These are phyloP conservation scores for Falco naumanni DNA, from an alignment of 2,797 vertebrate genomes.

Conservation along the genomic window DNA sequence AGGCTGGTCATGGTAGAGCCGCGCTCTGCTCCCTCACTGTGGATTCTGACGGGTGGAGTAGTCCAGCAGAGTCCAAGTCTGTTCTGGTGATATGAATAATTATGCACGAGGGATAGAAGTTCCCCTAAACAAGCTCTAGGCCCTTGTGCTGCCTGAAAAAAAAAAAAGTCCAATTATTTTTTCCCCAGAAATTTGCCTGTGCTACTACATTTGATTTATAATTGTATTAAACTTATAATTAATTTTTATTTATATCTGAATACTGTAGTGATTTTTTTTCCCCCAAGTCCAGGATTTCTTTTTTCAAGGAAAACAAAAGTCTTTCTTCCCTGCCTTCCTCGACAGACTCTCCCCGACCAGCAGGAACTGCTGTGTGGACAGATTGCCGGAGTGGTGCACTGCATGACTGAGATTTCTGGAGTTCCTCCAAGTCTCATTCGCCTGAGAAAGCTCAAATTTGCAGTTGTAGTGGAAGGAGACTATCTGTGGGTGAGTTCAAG, in stretches of 20 bases:
- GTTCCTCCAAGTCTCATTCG: conserved; percentile 82
- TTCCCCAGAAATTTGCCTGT: neutral
- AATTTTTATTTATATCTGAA: neutral
- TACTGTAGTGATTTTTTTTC: too few relatives aligned
- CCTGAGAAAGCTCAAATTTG: conserved; percentile 88
- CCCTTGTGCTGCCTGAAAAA: neutral
- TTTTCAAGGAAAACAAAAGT: neutral
- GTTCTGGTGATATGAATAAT: neutral
- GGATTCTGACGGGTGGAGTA: too few relatives aligned
- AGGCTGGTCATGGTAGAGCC: accelerated
- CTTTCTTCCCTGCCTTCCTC: neutral
- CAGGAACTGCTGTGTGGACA: conserved; percentile 96
- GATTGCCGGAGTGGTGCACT: conserved; percentile 89
- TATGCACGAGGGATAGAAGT: accelerated
- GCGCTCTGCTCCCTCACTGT: neutral
- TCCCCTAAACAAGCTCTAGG: neutral
- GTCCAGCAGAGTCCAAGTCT: neutral
- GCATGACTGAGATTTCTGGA: conserved; percentile 85
- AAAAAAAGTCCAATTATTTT: neutral
- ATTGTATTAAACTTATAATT: neutral
- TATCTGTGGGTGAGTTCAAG: conserved; percentile 90
- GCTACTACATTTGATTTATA: accelerated
- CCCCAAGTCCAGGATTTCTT: neutral
- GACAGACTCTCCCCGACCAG: conserved; percentile 85
- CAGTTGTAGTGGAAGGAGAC: conserved; percentile 83